Evolutionary conservation across 2,113 vertebrate species (phyloP).

Genomic region (Gracilinanus agilis): DNA sequence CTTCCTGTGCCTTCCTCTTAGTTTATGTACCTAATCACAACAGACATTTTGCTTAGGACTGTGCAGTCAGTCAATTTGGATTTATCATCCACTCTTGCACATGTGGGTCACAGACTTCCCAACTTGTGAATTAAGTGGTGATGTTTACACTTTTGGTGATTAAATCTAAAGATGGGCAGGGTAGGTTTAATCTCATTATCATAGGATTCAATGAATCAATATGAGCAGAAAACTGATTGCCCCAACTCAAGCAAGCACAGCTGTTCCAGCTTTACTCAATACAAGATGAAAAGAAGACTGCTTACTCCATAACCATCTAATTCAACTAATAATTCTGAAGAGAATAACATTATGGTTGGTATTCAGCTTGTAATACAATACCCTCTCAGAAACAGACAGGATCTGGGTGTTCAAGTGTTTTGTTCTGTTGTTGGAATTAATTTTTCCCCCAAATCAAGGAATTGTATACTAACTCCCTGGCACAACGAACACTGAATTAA

Average conservation of each 20-base stretch:
- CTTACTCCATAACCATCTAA: conserved; percentile 41
- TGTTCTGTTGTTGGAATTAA: conserved; percentile 9
- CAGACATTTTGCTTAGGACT: too few species aligned
- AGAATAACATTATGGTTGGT: conserved; percentile 48
- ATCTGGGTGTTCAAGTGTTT: conserved; percentile 36
- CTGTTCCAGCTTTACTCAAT: conserved; percentile 60
- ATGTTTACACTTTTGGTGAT: too few species aligned
- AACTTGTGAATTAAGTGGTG: too few species aligned
- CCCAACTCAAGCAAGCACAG: conserved; percentile 34
- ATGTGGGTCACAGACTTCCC: too few species aligned
- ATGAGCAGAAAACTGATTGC: conserved; percentile 42
- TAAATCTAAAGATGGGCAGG: too few species aligned
- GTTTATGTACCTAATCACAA: too few species aligned
- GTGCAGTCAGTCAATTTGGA: too few species aligned
- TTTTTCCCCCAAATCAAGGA: conserved; percentile 23
- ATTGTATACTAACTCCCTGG: neutral
- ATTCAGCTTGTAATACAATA: conserved; percentile 59
- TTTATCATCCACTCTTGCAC: too few species aligned
- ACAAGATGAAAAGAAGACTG: neutral
- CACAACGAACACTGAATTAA: neutral
- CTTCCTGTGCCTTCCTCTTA: too few species aligned
- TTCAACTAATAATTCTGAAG: conserved; percentile 64
- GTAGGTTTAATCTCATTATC: too few species aligned
- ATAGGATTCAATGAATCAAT: conserved; percentile 52
- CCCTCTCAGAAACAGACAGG: conserved; percentile 52